Evolutionary conservation across 1,140 invertebrate genomes (phyloP).

Genomic region (Papilio machaon): DNA sequence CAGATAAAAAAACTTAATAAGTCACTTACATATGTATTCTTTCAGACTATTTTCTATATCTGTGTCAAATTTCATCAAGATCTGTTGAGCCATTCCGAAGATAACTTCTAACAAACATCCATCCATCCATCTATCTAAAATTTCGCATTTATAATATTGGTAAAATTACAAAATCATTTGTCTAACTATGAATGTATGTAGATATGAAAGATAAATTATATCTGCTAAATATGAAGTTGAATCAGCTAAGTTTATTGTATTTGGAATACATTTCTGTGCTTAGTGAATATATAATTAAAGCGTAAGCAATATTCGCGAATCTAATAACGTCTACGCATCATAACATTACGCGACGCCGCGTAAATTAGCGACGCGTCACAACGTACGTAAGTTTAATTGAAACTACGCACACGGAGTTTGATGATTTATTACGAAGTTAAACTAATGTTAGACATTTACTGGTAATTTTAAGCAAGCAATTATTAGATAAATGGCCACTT

Average conservation of each 20-base stretch:
- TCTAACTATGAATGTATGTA: no score
- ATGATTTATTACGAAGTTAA: slow-evolving; percentile 28
- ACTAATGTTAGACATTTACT: slow-evolving; percentile 11
- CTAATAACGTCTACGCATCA: slow-evolving; percentile 28
- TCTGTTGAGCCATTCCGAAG: no score
- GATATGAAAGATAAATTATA: no score
- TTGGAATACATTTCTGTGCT: not conserved
- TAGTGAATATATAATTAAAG: not conserved
- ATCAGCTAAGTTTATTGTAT: not conserved
- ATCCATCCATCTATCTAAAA: no score
- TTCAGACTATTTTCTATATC: no score
- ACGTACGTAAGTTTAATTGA: slow-evolving; percentile 26
- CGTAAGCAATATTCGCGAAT: slow-evolving; percentile 20
- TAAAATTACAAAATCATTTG: no score
- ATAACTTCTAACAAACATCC: no score
- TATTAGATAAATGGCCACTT: not conserved
- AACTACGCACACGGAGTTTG: slow-evolving; percentile 11
- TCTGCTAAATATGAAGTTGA: not conserved
- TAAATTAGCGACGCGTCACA: slow-evolving; percentile 30
- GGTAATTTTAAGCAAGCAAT: not conserved
- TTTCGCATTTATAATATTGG: no score
- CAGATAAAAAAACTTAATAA: no score
- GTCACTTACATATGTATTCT: no score
- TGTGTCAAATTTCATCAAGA: no score
- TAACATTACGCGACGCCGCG: slow-evolving; percentile 18